phyloP scores from a whole-genome alignment of 2,797 vertebrate species.

The Erpetoichthys calabaricus region DNA sequence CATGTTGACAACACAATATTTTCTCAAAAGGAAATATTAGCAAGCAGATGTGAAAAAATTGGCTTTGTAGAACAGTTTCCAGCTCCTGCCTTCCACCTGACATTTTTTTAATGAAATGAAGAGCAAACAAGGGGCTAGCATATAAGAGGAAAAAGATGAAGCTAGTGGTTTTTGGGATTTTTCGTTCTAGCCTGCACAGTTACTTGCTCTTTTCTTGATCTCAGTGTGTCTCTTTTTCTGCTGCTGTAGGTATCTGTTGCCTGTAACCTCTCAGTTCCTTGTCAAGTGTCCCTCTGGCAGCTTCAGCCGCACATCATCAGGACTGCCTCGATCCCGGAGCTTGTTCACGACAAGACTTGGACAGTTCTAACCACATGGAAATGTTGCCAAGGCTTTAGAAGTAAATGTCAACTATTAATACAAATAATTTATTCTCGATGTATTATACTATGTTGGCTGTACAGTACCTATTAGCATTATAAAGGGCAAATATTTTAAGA shows the following conservation, averaged over 20 bases:
- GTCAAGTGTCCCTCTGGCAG: slow-evolving; percentile 75
- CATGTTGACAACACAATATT: no score
- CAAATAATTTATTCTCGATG: slow-evolving; percentile 31
- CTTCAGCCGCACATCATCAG: slow-evolving; percentile 61
- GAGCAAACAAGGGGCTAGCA: no score
- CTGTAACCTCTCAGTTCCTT: slow-evolving; percentile 86
- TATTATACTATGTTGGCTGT: slow-evolving; percentile 36
- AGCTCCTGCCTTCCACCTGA: no score
- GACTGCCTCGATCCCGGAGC: slow-evolving; percentile 63
- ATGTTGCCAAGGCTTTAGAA: slow-evolving; percentile 26
- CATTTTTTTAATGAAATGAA: no score
- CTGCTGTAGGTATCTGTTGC: slow-evolving; percentile 82
- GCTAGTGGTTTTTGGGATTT: no score
- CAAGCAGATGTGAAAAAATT: no score
- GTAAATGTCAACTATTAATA: slow-evolving; percentile 26
- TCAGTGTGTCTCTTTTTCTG: slow-evolving; percentile 6
- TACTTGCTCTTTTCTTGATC: background rate
- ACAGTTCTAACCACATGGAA: slow-evolving; percentile 62
- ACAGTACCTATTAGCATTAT: slow-evolving; percentile 53
- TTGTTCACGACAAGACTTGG: slow-evolving; percentile 73
- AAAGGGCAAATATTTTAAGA: slow-evolving; percentile 41
- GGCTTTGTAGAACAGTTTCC: no score
- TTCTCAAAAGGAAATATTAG: no score
- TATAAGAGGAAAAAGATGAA: no score
- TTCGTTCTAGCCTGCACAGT: background rate